These are phyloP conservation scores for Calypte anna DNA, from an alignment of 2,113 vertebrate genomes.

Conservation along the genomic window DNA sequence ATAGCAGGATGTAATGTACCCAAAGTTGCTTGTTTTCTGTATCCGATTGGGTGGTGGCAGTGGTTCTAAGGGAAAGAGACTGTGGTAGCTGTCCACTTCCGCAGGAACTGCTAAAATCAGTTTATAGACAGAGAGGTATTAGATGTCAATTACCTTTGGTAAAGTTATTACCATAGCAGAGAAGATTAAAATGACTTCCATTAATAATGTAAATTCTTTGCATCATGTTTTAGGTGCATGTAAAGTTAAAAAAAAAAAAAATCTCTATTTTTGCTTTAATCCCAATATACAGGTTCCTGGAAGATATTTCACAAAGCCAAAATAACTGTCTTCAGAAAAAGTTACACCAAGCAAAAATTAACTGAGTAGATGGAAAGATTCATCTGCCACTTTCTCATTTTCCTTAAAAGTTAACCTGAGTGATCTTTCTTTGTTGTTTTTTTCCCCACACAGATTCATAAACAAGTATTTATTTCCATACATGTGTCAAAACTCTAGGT, in stretches of 20 bases:
- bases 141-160: neutral
- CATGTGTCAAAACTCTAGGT: neutral
- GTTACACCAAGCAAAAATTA: neutral
- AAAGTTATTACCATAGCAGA: conserved; percentile 14
- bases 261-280: neutral
- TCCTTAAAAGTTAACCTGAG: neutral
- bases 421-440: neutral
- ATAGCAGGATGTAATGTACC: conserved; percentile 98
- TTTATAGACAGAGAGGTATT: conserved; percentile 34
- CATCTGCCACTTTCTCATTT: neutral
- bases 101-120: conserved; percentile 88
- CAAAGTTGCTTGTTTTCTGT: conserved; percentile 99
- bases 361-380: neutral
- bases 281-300: neutral
- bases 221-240: neutral
- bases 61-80: conserved; percentile 95
- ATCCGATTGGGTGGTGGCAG: conserved; percentile 94
- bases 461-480: neutral
- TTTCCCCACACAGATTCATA: neutral
- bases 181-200: neutral
- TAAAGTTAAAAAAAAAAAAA: neutral
- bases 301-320: neutral
- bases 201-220: neutral
- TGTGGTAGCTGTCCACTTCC: conserved; percentile 98
- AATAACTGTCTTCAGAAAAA: neutral